Evolutionary conservation across 2,113 vertebrate genomes (phyloP), one percentile per base, ranked within the genome.

Genomic region (Camelus bactrianus): DNA sequence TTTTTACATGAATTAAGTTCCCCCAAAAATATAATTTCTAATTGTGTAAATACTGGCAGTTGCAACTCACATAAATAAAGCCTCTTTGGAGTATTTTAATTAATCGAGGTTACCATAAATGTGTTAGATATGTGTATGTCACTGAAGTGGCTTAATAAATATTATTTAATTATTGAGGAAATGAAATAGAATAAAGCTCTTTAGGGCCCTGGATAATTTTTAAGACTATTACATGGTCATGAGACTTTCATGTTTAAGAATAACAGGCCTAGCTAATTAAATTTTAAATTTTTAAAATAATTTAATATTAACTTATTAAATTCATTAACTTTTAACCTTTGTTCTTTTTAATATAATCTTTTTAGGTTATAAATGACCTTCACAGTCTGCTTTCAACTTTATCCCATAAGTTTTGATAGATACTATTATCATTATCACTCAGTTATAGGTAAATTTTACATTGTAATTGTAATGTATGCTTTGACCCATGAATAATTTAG

Each of bases 191-290:
- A 64, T 54, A 84, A 70, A 73, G 56, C 7, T 86, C 35, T 56
- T 75, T 67, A 8, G 13, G 48, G 12, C 17, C 42, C 62, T 69
- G 58, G n/a, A 54, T 95, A 82, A 76, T 95, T 92, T 81, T 80
- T 89, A 62, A 85, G 32, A 91, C 9, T 90, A 65, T 90, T n/a
- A 65, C 52, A 80, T 54, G 3, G 11, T 28, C 15, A 16, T 90
- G 14, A 96, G 62, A 92, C 58, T 75, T 46, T 87, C 92, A 90
- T 84, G 20, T 89, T 95, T 94, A 24, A 58, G 28, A 92, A 79
- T 65, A 65, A 65, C n/a, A 30, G 17, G 11, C 3, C n/a, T 72
- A 76, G 19, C 8, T 94, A 89, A 93, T 82, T 95, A 91, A 92
- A 35, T 62, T 89, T 42, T 42, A 42, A 42, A 42, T 42, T 42